These are phyloP conservation scores for Escarpia spicata DNA, from an alignment of 2,888 invertebrate species.

Conservation along the genomic window DNA sequence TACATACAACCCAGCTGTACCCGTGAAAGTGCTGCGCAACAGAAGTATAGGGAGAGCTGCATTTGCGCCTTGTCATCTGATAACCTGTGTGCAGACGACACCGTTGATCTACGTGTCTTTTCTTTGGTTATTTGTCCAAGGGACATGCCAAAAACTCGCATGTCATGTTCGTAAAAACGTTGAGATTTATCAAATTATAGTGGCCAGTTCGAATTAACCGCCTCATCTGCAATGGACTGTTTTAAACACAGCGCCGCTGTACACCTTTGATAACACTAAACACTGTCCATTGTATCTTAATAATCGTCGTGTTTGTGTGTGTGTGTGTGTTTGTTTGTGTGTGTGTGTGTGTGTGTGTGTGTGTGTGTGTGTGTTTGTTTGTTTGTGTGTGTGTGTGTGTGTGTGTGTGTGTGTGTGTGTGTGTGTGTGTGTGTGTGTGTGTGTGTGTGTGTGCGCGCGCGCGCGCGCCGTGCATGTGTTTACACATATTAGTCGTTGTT, in stretches of 20 bases:
- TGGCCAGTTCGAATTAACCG: not conserved
- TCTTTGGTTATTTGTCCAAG: not conserved
- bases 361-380: not conserved
- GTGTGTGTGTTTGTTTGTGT: not conserved
- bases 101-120: not conserved
- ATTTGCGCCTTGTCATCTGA: not conserved
- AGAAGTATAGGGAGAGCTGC: not conserved
- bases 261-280: not conserved
- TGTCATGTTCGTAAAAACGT: not conserved
- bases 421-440: not conserved
- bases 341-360: not conserved
- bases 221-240: not conserved
- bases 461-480: not conserved
- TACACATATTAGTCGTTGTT: not conserved
- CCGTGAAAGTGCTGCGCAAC: slow-evolving; percentile 12
- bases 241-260: not conserved
- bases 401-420: not conserved
- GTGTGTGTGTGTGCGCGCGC: not conserved
- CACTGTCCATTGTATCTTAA: too few species aligned
- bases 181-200: not conserved
- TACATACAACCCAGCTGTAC: not conserved
- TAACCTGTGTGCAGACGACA: not conserved
- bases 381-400: not conserved
- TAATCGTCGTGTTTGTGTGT: not conserved
- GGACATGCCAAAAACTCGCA: not conserved